Evolutionary conservation across 2,113 vertebrate species (phyloP).

Genomic region (Syrmaticus mikado): DNA sequence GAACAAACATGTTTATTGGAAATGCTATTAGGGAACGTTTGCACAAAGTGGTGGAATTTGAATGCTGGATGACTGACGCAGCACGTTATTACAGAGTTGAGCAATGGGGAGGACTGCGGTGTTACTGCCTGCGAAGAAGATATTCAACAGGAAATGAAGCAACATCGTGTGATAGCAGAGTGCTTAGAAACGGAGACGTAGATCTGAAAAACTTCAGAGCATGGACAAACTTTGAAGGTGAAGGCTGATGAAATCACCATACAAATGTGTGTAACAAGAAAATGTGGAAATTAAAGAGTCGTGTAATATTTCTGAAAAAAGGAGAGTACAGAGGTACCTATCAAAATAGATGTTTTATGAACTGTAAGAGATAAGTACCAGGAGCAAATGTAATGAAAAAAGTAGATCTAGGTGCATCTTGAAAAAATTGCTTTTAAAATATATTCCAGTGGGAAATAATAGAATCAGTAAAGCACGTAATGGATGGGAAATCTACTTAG

Average conservation of each 20-base stretch:
- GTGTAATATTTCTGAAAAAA: neutral
- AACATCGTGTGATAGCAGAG: neutral
- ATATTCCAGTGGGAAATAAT: neutral
- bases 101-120: neutral
- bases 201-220: neutral
- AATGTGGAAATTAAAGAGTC: neutral
- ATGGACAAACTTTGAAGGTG: neutral
- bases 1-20: slow-evolving; percentile 8
- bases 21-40: neutral
- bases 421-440: slow-evolving; percentile 2
- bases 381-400: neutral
- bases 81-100: neutral
- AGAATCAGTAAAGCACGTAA: neutral
- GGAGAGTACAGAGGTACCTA: neutral
- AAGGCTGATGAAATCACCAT: neutral
- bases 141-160: slow-evolving; percentile 24
- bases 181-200: neutral
- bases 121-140: neutral
- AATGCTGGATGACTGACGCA: neutral
- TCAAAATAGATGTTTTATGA: neutral
- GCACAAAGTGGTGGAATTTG: slow-evolving; percentile 4
- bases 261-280: neutral
- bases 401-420: neutral
- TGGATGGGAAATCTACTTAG: neutral
- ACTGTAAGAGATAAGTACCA: neutral